phyloP scores from a whole-genome alignment of 2,888 invertebrate genomes.

The Nephrocerus scutellatus region DNA sequence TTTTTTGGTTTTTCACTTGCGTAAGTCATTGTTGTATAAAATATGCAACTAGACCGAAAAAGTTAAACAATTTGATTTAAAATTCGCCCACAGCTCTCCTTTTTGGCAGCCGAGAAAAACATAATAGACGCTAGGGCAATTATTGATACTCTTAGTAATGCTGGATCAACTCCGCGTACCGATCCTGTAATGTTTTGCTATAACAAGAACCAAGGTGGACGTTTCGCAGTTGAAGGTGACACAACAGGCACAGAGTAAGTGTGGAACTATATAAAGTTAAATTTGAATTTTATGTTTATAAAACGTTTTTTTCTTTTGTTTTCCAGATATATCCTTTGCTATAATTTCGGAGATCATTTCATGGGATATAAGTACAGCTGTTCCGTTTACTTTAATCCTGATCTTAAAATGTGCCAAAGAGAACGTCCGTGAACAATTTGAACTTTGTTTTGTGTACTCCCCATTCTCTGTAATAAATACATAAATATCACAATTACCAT shows the following conservation, averaged over 20 bases:
- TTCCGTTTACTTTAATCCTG: slow-evolving; percentile 20
- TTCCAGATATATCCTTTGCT: slow-evolving; percentile 26
- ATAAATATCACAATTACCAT: slow-evolving; percentile 2
- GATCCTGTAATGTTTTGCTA: slow-evolving; percentile 20
- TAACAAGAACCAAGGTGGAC: slow-evolving; percentile 9
- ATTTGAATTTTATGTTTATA: too few species aligned
- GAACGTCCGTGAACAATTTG: slow-evolving; percentile 20
- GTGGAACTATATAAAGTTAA: too few species aligned
- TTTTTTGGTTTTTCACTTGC: too few species aligned
- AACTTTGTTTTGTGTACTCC: neutral
- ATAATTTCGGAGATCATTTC: slow-evolving; percentile 24
- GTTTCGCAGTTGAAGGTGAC: slow-evolving; percentile 18
- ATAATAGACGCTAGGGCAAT: neutral
- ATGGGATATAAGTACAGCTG: slow-evolving; percentile 24
- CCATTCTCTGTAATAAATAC: neutral
- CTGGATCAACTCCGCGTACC: slow-evolving; percentile 5
- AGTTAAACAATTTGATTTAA: too few species aligned
- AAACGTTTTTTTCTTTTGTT: neutral
- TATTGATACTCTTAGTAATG: neutral
- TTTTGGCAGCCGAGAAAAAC: too few species aligned
- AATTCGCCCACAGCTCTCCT: too few species aligned
- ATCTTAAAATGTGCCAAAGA: slow-evolving; percentile 17
- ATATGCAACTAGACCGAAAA: too few species aligned
- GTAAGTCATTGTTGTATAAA: too few species aligned
- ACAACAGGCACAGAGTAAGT: slow-evolving; percentile 25